phyloP scores from a whole-genome alignment of 2,797 vertebrate species.

The Oreonectes daqikongensis region DNA sequence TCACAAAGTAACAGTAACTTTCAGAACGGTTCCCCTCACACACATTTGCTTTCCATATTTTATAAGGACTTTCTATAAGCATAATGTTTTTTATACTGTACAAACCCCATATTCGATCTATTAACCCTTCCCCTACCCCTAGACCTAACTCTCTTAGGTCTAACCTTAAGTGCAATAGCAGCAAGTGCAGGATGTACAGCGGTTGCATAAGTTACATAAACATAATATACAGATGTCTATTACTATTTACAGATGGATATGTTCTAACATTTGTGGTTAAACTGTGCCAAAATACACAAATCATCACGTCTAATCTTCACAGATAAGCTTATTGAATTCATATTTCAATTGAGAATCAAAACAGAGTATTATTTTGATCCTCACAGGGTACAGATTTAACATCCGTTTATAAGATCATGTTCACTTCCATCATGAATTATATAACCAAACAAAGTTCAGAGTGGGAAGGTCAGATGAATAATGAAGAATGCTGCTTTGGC shows the following conservation, averaged over 20 bases:
- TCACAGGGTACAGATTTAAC: slow-evolving; percentile 37
- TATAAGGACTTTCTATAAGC: slow-evolving; percentile 34
- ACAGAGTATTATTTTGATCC: slow-evolving; percentile 30
- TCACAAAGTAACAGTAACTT: slow-evolving; percentile 1
- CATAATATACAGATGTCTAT: too few relatives aligned
- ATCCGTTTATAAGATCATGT: slow-evolving; percentile 21
- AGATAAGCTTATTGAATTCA: slow-evolving; percentile 63
- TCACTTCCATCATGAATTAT: slow-evolving; percentile 25
- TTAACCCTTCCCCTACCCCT: too few relatives aligned
- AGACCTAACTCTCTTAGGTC: too few relatives aligned
- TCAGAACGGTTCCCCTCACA: not conserved
- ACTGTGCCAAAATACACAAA: too few relatives aligned
- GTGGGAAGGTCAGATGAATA: slow-evolving; percentile 20
- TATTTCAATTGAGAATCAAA: slow-evolving; percentile 32
- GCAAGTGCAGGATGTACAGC: too few relatives aligned
- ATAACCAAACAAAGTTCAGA: slow-evolving; percentile 27
- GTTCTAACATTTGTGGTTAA: too few relatives aligned
- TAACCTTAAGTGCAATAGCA: too few relatives aligned
- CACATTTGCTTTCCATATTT: too few relatives aligned
- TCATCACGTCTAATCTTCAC: slow-evolving; percentile 52
- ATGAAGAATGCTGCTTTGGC: not conserved
- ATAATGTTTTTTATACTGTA: not conserved
- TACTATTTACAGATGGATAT: too few relatives aligned
- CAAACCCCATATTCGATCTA: too few relatives aligned
- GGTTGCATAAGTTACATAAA: too few relatives aligned